Evolutionary conservation across 2,888 invertebrate genomes (phyloP), one percentile per base, ranked within the genome.

Genomic region (Drosophila histrio): DNA sequence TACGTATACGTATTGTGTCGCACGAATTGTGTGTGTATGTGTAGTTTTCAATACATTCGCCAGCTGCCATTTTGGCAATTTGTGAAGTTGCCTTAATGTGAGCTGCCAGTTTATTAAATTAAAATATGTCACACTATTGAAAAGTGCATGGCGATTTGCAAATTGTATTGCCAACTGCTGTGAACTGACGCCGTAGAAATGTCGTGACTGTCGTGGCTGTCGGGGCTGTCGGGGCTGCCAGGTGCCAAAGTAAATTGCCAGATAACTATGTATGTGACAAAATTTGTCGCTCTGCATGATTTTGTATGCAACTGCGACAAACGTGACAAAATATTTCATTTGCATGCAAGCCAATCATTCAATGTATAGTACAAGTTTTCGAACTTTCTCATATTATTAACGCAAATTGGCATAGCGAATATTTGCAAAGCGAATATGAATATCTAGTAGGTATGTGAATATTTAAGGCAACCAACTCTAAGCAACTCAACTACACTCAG

Each of bases 331-430:
- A 67, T 60, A 64, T 66, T 68, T 50, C 54, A 46, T 53, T 71
- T 39, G 73, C 76, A 76, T 83, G 80, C 69, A 81, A 78, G 75
- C 76, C 75, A 79, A 67, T 80, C 75, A 68, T 43, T 46, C 28
- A 47, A 61, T 26, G 30, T 17, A 26, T 57, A 19, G 41, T 41
- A 49, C 13, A 50, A 15, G 8, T 26, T 32, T 13, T 13, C 17
- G n/a, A 34, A 44, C 19, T 39, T 58, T 49, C 50, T 32, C 38
- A 22, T 46, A 52, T 32, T 41, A 57, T 60, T 50, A 53, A 36
- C 44, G 28, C 7, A 50, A 71, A 61, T 58, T 72, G 61, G 28
- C 57, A 30, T 50, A 46, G 50, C 46, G 36, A 43, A 30, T 34
- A 70, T 38, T 59, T 38, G 17, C 13, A 38, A 4, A 6, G 5